Percentiles rank a stretch among this genome's conserved stretches.
Conservation (phyloP, 2,797 vertebrate species). For the Eospalax fontanierii region DNA sequence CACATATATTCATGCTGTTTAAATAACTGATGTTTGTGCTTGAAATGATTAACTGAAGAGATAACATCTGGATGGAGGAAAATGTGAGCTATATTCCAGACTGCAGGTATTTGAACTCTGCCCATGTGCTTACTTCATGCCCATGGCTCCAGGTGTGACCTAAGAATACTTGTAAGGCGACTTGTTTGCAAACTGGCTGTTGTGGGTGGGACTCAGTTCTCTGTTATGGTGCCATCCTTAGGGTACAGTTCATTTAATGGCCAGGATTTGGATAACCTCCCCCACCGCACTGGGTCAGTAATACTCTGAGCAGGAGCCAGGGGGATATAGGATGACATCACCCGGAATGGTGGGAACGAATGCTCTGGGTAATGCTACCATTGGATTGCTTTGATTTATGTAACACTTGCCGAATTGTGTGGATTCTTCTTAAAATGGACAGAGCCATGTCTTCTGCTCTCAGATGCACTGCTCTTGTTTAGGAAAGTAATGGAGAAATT, state of each 20-base stretch:
- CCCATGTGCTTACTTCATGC: background rate
- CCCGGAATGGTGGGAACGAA: conserved; percentile 79
- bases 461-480: conserved; percentile 72
- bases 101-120: background rate
- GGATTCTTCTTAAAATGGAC: conserved; percentile 87
- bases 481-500: conserved; percentile 65
- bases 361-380: conserved; percentile 35
- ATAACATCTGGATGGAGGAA: background rate
- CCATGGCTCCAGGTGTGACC: background rate
- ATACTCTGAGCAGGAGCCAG: conserved; percentile 43
- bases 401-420: conserved; percentile 47
- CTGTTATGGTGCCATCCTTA: background rate
- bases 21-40: background rate
- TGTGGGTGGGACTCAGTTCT: background rate
- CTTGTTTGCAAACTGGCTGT: background rate
- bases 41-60: background rate
- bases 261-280: conserved; percentile 12
- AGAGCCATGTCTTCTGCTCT: conserved; percentile 68
- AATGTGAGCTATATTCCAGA: background rate
- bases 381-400: conserved; percentile 77
- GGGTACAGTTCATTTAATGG: conserved; percentile 73
- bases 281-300: conserved; percentile 53
- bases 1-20: background rate
- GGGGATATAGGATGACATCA: conserved; percentile 72
- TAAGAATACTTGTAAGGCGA: background rate